These are phyloP conservation scores for Lamproptera curius DNA, from an alignment of 2,888 invertebrate species.

Conservation along the genomic window DNA sequence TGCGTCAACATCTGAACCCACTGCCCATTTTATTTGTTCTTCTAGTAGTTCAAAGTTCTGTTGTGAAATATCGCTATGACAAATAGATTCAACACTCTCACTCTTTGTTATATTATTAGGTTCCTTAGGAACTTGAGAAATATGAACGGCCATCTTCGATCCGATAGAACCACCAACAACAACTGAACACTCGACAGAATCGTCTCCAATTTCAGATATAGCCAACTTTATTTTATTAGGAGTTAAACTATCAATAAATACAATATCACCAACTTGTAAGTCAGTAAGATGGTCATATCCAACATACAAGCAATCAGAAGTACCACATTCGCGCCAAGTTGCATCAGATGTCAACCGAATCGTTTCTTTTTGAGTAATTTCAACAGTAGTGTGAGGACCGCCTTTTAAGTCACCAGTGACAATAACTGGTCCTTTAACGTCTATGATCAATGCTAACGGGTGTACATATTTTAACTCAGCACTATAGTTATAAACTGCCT, in stretches of 20 bases:
- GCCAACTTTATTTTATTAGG: conserved; percentile 55
- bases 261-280: conserved; percentile 65
- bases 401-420: conserved; percentile 62
- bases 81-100: conserved; percentile 58
- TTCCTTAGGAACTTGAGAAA: conserved; percentile 71
- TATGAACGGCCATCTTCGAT: conserved; percentile 70
- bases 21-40: conserved; percentile 65
- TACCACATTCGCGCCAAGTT: conserved; percentile 74
- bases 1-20: conserved; percentile 63
- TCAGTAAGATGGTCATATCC: conserved; percentile 73
- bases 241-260: conserved; percentile 66
- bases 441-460: conserved; percentile 66
- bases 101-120: conserved; percentile 48
- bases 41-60: conserved; percentile 84
- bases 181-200: conserved; percentile 72
- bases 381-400: conserved; percentile 52
- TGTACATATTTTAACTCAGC: conserved; percentile 67
- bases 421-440: conserved; percentile 61
- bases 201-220: conserved; percentile 57
- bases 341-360: conserved; percentile 72
- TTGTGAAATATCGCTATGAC: conserved; percentile 79
- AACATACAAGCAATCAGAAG: conserved; percentile 73
- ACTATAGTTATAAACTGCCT: conserved; percentile 70
- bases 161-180: conserved; percentile 72
- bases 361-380: conserved; percentile 50